phyloP scores from a whole-genome alignment of 2,113 vertebrate species.

The Lagopus leucura region DNA sequence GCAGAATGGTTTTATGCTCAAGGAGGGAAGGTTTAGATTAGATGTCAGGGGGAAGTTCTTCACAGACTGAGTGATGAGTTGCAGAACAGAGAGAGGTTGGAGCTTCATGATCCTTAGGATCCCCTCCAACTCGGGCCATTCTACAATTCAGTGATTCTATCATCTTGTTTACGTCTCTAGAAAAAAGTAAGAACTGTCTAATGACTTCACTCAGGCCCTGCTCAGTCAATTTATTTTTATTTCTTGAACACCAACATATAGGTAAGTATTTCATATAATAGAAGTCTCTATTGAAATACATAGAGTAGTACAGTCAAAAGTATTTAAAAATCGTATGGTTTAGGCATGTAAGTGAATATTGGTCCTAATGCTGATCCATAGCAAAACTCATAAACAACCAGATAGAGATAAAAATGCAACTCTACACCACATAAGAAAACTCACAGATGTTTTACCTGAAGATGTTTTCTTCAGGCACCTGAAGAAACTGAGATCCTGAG shows the following conservation, averaged over 20 bases:
- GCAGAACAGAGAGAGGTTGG: too few relatives aligned
- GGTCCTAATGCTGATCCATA: not conserved
- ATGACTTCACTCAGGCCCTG: not conserved
- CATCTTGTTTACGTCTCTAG: not conserved
- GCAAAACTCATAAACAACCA: not conserved
- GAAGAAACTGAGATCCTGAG: not conserved
- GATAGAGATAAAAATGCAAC: not conserved
- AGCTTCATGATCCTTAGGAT: too few relatives aligned
- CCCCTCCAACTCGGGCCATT: too few relatives aligned
- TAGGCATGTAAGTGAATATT: not conserved
- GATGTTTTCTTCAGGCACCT: too few relatives aligned
- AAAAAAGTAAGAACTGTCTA: not conserved
- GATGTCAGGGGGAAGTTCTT: too few relatives aligned
- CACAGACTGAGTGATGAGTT: too few relatives aligned
- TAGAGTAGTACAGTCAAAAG: not conserved
- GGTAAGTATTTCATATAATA: not conserved
- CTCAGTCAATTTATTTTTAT: not conserved
- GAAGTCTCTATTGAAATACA: not conserved
- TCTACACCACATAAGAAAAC: not conserved
- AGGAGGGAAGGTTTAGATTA: too few relatives aligned
- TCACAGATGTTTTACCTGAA: not conserved
- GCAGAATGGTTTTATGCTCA: too few relatives aligned
- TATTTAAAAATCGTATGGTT: not conserved
- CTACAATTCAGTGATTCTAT: too few relatives aligned
- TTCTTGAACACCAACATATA: not conserved